These are phyloP conservation scores for Tetragonisca angustula DNA, from an alignment of 2,888 invertebrate species.

Conservation along the genomic window DNA sequence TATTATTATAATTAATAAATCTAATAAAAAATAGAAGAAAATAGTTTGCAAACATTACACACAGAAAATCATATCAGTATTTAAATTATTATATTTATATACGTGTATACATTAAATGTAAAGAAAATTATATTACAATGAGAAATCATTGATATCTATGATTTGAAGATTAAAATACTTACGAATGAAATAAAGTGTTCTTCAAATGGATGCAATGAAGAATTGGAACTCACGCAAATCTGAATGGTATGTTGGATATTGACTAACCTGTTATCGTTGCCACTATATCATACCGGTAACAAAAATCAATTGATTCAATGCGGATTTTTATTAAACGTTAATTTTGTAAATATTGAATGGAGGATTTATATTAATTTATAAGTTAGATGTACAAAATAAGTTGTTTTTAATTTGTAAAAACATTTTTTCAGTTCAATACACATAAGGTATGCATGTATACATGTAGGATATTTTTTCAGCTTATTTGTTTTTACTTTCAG, in stretches of 20 bases:
- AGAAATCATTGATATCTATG: not conserved
- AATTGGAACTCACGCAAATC: conserved; percentile 2
- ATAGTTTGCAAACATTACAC: not conserved
- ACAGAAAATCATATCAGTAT: not conserved
- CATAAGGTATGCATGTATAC: conserved; percentile 11
- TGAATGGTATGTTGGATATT: conserved; percentile 21
- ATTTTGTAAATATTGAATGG: conserved; percentile 5
- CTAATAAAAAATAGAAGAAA: not conserved
- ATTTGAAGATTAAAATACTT: conserved; percentile 5
- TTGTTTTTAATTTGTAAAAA: not conserved
- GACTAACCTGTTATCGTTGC: conserved; percentile 48
- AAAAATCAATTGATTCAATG: conserved; percentile 19
- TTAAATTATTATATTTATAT: not conserved
- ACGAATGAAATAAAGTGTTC: not conserved
- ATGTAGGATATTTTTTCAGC: not conserved
- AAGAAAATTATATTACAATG: not conserved
- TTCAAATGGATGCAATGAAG: conserved; percentile 2
- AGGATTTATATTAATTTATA: not conserved
- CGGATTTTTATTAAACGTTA: conserved; percentile 17
- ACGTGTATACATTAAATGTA: not conserved
- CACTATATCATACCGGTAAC: conserved; percentile 31
- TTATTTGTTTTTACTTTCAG: conserved; percentile 31
- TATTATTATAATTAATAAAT: not conserved
- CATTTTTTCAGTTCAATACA: not conserved
- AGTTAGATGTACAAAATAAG: conserved; percentile 13